Evolutionary conservation across 1,140 invertebrate species (phyloP).

Genomic region (Acromyrmex heyeri): DNA sequence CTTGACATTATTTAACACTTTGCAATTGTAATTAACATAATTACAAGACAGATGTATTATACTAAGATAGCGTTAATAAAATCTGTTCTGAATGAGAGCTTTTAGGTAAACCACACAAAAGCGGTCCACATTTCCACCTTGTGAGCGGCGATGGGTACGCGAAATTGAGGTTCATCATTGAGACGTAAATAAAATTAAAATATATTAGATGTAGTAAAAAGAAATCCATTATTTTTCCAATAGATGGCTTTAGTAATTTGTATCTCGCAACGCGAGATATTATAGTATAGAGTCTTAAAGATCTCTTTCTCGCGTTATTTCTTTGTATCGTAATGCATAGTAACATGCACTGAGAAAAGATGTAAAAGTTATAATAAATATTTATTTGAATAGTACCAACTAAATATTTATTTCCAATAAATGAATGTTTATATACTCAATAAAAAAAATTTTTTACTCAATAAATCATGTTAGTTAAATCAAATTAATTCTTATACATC

Average conservation of each 20-base stretch:
- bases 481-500: too few species aligned
- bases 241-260: too few species aligned
- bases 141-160: background rate
- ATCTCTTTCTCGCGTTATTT: background rate
- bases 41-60: background rate
- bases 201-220: background rate
- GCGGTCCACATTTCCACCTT: background rate
- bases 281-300: background rate
- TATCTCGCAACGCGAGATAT: background rate
- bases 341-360: too few species aligned
- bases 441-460: too few species aligned
- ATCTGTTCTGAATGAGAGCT: conserved; percentile 7
- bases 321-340: background rate
- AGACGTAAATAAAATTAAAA: background rate
- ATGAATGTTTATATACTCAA: too few species aligned
- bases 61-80: conserved; percentile 8
- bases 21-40: conserved; percentile 6
- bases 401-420: too few species aligned
- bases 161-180: background rate
- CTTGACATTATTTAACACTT: background rate
- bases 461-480: too few species aligned
- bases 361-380: too few species aligned
- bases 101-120: conserved; percentile 25
- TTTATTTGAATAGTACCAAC: too few species aligned
- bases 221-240: too few species aligned